Evolutionary conservation across 2,888 invertebrate species (phyloP), one percentile per base, ranked within the genome.

Genomic region (Hoplodrina blanda): DNA sequence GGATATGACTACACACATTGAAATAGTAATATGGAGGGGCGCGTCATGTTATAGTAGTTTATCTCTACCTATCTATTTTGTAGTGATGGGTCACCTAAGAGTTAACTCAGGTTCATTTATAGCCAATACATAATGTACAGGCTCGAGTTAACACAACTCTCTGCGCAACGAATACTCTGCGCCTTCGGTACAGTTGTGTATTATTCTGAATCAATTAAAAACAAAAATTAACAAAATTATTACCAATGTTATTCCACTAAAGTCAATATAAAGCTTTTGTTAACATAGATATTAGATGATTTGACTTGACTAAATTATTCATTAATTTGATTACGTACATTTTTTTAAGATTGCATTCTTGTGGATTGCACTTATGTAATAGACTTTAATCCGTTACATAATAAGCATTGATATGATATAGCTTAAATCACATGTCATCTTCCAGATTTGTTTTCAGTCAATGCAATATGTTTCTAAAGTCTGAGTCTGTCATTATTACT

Each of bases 401-500:
- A 37, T 19, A 53, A 46, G 17, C 19, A 13, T 11, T 44, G 15
- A 59, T 11, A 52, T 20, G 30, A 25, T 25, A 25, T 25, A 25
- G 25, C 56, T 4, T 55, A 19, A 13, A 49, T 64, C 11, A 59
- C n/a, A 19, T 19, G 8, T 52, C 20, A 33, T n/a, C 13, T 62
- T 71, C 44, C 6, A n/a, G 10, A 20, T 25, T n/a, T 54, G 49
- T 70, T 41, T 69, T 33, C 33, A 52, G 61, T 61, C 20, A 44
- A 25, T 17, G 20, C 11, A 62, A 46, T 54, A 11, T 25, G 19
- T n/a, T 73, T 53, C 13, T 46, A 5, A 69, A 50, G n/a, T 59
- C 59, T n/a, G 17, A 60, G 2, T 30, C 41, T 54, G 74, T 49
- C 30, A 70, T 41, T 49, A 74, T 70, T 44, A 37, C 17, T 54